Evolutionary conservation across 2,113 vertebrate genomes (phyloP).

Genomic region (Megalops atlanticus): DNA sequence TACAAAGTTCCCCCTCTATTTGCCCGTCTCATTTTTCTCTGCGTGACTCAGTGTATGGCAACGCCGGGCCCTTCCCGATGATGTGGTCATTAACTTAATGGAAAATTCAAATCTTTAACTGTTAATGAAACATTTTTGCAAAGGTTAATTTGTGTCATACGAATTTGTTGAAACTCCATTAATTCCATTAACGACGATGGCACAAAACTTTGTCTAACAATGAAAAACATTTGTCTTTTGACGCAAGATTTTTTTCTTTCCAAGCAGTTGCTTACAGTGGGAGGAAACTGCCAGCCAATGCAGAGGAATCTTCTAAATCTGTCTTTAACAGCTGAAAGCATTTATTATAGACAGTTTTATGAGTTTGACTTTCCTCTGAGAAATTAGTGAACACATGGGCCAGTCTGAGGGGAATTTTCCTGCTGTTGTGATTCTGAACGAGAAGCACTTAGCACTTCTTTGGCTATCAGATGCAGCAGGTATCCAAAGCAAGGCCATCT

Average conservation of each 20-base stretch:
- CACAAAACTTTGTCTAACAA: not conserved
- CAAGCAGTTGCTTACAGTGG: not conserved
- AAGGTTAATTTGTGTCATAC: slow-evolving; percentile 1
- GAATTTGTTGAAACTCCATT: not conserved
- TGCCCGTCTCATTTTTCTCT: too few species aligned
- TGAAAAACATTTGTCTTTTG: not conserved
- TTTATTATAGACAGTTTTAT: too few species aligned
- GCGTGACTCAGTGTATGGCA: not conserved
- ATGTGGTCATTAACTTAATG: slow-evolving; percentile 5
- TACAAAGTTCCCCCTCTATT: not conserved
- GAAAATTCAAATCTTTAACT: not conserved
- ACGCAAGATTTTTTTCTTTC: not conserved
- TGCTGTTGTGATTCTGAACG: too few species aligned
- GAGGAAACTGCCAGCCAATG: too few species aligned
- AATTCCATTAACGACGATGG: slow-evolving; percentile 1
- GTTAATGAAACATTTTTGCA: not conserved
- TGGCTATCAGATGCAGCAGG: too few species aligned
- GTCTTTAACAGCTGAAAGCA: too few species aligned
- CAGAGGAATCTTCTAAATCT: too few species aligned
- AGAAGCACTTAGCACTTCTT: too few species aligned
- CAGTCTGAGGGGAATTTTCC: too few species aligned
- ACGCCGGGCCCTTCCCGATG: not conserved
- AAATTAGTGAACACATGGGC: too few species aligned
- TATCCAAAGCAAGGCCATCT: too few species aligned
- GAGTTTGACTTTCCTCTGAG: too few species aligned